Base-by-base conservation (phyloP, 2,113 vertebrate genomes). In the Gymnorhina tibicen region DNA sequence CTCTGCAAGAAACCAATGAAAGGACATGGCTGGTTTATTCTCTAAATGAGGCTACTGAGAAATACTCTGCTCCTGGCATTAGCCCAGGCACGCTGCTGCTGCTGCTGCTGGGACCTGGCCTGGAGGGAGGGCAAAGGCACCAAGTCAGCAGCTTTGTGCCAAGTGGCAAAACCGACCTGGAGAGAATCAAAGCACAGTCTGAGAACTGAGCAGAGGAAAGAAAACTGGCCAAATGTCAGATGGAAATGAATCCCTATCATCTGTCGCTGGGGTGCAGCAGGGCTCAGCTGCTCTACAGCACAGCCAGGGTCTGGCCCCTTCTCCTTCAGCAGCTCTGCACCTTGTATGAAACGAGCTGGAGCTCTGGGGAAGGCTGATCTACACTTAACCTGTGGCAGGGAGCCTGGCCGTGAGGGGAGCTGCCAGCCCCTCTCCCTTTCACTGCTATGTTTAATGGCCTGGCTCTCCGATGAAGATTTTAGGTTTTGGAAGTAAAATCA, bases 11-110 rank as follows among this genome's bases (percentile, higher is more conserved):
- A 93, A 33, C 87, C 78, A 70, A 19, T 58, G 93, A 90, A 96
- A 90, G 76, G 85, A 74, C 82, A 93, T 76, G 91, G 91, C 93
- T 97, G 96, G 91, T 91, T 97, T 95, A 39, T 89, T 91, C 77
- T 64, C 74, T 89, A 72, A 91, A 85, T 79, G 85, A 94, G 81
- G 80, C 74, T 60, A 46, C 77, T 72, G 91, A 96, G 91, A 82
- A 91, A 91, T 50, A 80, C 3, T 1, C 44, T 64, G 91, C 82
- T 91, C 55, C 49, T 7, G 2, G 70, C 81, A 35, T 35, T 17
- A 60, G 42, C 59, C 85, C 79, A 80, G 42, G 58, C 77, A 53
- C 0, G 37, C 63, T 64, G 1, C 39, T 73, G 58, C 47, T 83
- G 81, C 63, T 52, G 80, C 70, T 86, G 72, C 76, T 16, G 1